Evolutionary conservation across 2,888 invertebrate genomes (phyloP), one percentile per base, ranked within the genome.

Genomic region (Coronaproctus castanopsis): DNA sequence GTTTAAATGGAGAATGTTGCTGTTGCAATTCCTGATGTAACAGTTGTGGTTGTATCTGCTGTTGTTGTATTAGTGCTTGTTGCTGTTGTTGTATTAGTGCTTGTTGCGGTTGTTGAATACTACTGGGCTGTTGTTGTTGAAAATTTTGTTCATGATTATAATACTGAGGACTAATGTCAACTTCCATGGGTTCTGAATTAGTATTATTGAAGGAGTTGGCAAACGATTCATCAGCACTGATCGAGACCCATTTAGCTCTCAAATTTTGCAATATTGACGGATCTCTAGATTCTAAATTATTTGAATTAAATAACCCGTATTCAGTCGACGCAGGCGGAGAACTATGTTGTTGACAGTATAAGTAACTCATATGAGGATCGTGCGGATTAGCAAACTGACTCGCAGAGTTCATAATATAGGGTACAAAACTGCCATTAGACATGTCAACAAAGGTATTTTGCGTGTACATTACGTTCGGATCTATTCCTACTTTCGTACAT

Each of bases 141-240:
- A 5, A 8, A 36, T 36, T 36, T 36, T 36, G 36, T 14, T 36
- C 36, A 36, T 14, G 36, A 36, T 8, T 8, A 36, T 36, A 36
- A 36, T 8, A 36, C 36, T 36, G 36, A 0, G 83, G 85, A 58
- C 81, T 82, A 67, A 83, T 8, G 14, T 36, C 36, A 8, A 36
- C 14, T 8, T 36, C 36, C 36, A 36, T 36, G 8, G 36, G 36
- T 36, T 36, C 36, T 36, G 14, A 5, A 36, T 36, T 36, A 5
- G 14, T 36, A 36, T 36, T 14, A 36, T 36, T 36, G 36, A 36
- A 36, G 14, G 36, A 36, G 14, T 5, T 36, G 14, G 5, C 14
- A 14, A 8, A 8, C 5, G 5, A 36, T 36, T 5, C 36, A 8
- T 36, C 36, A 8, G 5, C 8, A 36, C 14, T 36, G 8, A 14